Conservation (phyloP, 2,113 vertebrate species). For the Muntiacus reevesi region DNA sequence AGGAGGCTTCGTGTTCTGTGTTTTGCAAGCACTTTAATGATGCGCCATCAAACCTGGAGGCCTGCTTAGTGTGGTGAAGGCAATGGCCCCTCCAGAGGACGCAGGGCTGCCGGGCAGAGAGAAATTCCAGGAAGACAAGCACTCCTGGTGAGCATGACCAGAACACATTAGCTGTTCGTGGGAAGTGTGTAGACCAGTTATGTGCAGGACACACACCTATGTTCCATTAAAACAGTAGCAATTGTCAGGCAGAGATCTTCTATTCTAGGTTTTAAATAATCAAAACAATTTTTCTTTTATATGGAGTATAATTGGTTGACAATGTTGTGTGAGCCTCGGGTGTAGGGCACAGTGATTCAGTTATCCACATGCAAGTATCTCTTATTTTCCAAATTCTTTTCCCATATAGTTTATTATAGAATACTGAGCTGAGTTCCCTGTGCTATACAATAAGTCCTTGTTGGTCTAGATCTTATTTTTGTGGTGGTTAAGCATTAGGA, state of each 20-base stretch:
- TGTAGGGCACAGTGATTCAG: not conserved
- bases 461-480: not conserved
- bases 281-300: not conserved
- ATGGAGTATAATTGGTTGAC: not conserved
- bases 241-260: too few species aligned
- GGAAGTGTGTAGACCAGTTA: not conserved
- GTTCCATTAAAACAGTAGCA: not conserved
- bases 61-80: not conserved
- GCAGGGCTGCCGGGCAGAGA: not conserved
- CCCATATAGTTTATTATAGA: not conserved
- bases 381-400: not conserved
- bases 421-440: not conserved
- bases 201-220: not conserved
- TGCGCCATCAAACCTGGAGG: not conserved
- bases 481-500: not conserved
- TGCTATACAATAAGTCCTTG: not conserved
- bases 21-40: not conserved
- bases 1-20: not conserved
- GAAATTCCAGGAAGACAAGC: not conserved
- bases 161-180: not conserved
- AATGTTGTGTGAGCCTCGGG: not conserved
- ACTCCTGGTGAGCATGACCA: accelerated
- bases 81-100: not conserved
- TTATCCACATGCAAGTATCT: not conserved
- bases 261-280: not conserved